Evolutionary conservation across 2,797 vertebrate species (phyloP).

Genomic region (Onychomys torridus): DNA sequence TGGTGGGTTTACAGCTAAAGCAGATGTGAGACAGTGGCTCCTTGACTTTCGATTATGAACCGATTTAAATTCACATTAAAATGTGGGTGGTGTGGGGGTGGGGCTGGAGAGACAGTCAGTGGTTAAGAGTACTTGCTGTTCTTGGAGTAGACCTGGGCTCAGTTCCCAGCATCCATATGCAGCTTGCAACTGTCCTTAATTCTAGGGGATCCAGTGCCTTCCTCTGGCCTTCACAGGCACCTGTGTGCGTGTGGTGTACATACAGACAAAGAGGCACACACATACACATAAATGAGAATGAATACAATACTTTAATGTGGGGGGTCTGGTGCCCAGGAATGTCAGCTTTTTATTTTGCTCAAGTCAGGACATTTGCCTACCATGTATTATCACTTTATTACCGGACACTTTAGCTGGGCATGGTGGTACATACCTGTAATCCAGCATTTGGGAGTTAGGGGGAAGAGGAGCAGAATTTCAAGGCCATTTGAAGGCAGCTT

Average conservation of each 20-base stretch:
- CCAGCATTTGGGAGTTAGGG: background rate
- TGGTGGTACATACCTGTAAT: background rate
- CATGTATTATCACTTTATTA: background rate
- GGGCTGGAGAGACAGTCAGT: background rate
- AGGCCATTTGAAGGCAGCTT: background rate
- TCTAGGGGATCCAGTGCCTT: background rate
- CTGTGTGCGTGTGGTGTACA: background rate
- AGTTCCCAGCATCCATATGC: background rate
- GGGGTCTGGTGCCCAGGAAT: background rate
- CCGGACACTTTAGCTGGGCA: background rate
- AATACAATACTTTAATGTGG: background rate
- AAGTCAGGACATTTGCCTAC: background rate
- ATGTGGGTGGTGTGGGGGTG: background rate
- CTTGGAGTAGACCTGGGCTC: background rate
- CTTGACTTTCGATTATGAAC: constrained; percentile 25
- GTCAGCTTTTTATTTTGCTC: constrained; percentile 23
- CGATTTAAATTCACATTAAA: constrained; percentile 42
- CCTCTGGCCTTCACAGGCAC: background rate
- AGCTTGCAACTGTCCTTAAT: background rate
- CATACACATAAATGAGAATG: background rate
- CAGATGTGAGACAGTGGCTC: background rate
- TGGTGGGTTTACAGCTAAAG: background rate
- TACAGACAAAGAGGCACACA: background rate
- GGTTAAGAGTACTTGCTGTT: background rate
- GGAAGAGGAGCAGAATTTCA: background rate